phyloP scores from a whole-genome alignment of 2,888 invertebrate genomes.

The Polydesmus complanatus region DNA sequence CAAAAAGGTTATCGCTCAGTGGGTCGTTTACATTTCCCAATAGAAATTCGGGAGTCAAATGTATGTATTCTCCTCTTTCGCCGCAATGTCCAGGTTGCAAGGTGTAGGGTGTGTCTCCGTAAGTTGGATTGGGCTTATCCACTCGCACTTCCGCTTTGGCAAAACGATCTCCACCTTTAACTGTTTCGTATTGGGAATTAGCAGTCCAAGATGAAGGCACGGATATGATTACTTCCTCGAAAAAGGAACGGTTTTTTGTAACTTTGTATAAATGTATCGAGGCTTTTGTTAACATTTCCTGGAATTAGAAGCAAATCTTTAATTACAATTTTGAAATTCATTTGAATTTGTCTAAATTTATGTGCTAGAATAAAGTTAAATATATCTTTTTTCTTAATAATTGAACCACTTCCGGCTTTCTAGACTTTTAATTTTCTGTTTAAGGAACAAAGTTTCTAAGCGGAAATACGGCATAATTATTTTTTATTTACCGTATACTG shows the following conservation, averaged over 20 bases:
- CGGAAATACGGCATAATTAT: no score
- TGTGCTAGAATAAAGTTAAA: no score
- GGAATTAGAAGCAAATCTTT: no score
- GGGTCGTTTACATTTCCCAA: neutral
- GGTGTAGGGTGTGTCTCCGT: constrained; percentile 25
- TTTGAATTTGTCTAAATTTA: no score
- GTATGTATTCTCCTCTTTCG: constrained; percentile 24
- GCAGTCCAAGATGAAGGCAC: constrained; percentile 27
- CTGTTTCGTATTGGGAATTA: neutral
- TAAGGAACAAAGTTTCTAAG: no score
- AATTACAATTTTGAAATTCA: no score
- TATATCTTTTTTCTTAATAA: no score
- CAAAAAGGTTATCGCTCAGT: neutral
- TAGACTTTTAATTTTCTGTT: no score
- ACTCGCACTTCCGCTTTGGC: constrained; percentile 19
- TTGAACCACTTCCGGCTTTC: no score
- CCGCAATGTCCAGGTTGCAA: constrained; percentile 26
- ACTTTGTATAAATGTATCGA: constrained; percentile 26
- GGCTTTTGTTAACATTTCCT: constrained; percentile 19
- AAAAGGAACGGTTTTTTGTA: constrained; percentile 24
- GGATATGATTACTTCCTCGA: constrained; percentile 27
- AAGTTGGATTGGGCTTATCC: constrained; percentile 24
- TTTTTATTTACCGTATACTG: no score
- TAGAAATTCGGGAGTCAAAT: constrained; percentile 22
- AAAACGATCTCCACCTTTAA: constrained; percentile 10